Evolutionary conservation across 2,113 vertebrate genomes (phyloP).

Genomic region (Varanus komodoensis): DNA sequence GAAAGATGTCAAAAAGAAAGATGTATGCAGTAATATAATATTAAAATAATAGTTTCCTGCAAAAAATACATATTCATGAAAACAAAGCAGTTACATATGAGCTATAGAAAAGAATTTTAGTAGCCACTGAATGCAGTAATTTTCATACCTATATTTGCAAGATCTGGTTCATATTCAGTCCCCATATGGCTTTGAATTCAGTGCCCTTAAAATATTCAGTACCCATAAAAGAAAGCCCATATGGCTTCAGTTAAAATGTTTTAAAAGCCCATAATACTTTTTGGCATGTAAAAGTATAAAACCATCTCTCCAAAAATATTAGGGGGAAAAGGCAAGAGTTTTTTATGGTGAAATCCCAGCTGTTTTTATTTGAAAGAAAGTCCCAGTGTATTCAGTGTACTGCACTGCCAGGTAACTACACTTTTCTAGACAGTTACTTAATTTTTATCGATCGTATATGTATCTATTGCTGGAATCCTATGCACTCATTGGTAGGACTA

Average conservation of each 20-base stretch:
- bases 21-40: slow-evolving; percentile 24
- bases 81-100: background rate
- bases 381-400: background rate
- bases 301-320: slow-evolving; percentile 4
- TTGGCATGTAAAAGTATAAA: slow-evolving; percentile 22
- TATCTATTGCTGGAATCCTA: background rate
- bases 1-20: slow-evolving; percentile 35
- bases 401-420: background rate
- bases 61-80: slow-evolving; percentile 11
- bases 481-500: background rate
- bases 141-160: background rate
- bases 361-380: background rate
- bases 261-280: background rate
- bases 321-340: background rate
- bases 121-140: background rate
- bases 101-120: background rate
- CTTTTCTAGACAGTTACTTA: too few relatives aligned
- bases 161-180: background rate
- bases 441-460: background rate
- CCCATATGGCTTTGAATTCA: background rate
- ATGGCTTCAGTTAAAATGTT: background rate
- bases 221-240: background rate
- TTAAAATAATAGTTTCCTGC: slow-evolving; percentile 50
- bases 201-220: background rate
- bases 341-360: background rate